Evolutionary conservation across 1,140 invertebrate genomes (phyloP).

Genomic region (Pemphigus obesinymphae): DNA sequence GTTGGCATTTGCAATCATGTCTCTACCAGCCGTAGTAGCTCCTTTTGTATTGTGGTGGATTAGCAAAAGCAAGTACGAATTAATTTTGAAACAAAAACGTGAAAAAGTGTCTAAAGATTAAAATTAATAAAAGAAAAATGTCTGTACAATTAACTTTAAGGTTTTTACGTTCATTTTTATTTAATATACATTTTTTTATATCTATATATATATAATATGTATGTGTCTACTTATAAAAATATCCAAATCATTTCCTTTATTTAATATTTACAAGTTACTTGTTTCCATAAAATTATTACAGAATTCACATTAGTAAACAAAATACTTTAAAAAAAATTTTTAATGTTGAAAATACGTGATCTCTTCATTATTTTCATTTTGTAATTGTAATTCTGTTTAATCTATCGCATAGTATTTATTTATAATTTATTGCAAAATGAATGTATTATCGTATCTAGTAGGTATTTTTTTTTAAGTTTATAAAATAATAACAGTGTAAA

Average conservation of each 20-base stretch:
- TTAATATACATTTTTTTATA: constrained; percentile 19
- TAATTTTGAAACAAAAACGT: constrained; percentile 64
- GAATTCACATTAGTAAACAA: background rate
- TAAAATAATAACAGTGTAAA: background rate
- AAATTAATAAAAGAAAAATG: constrained; percentile 18
- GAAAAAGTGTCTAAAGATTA: constrained; percentile 47
- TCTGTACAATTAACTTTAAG: constrained; percentile 1
- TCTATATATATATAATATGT: background rate
- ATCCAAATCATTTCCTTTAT: background rate
- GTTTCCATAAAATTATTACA: background rate
- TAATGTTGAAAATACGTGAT: background rate
- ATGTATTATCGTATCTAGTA: background rate
- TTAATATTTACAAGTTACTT: background rate
- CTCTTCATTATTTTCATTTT: background rate
- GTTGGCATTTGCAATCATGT: constrained; percentile 94
- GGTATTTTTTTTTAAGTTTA: background rate
- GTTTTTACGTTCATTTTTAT: background rate
- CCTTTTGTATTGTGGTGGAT: constrained; percentile 91
- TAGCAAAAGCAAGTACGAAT: constrained; percentile 93
- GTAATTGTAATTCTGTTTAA: background rate
- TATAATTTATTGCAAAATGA: background rate
- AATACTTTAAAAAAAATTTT: background rate
- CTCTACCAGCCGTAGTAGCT: constrained; percentile 87
- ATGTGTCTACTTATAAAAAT: constrained; percentile 16
- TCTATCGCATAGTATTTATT: background rate